Conservation (phyloP, 1,140 invertebrate genomes). For the Drosophila subobscura region DNA sequence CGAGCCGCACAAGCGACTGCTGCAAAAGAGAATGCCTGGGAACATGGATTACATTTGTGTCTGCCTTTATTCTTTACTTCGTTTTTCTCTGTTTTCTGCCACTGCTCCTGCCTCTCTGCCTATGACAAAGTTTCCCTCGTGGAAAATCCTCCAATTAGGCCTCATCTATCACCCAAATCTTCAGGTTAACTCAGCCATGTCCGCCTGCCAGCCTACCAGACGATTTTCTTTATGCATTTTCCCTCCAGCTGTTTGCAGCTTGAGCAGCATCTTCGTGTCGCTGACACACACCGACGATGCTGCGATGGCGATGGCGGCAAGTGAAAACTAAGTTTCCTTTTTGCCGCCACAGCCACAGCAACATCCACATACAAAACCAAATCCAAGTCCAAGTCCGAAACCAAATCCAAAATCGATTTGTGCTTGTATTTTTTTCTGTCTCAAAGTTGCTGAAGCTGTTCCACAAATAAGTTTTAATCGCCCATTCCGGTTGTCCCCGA, state of each 20-base stretch:
- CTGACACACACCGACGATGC: constrained; percentile 6
- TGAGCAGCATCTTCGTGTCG: constrained; percentile 35
- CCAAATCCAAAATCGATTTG: constrained; percentile 51
- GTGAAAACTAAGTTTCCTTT: constrained; percentile 68
- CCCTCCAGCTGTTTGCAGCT: constrained; percentile 19
- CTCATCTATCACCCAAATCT: constrained; percentile 28
- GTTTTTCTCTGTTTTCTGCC: no score
- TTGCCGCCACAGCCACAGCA: constrained; percentile 27
- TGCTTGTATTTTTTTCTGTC: constrained; percentile 38
- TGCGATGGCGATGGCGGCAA: constrained; percentile 24
- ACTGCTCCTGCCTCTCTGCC: no score
- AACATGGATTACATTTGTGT: no score
- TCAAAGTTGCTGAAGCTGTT: constrained; percentile 20
- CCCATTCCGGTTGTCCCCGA: constrained; percentile 56
- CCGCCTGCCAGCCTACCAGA: constrained; percentile 9
- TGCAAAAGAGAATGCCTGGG: no score
- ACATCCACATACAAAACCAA: no score
- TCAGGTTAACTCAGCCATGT: neutral
- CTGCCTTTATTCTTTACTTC: no score
- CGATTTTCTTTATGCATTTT: constrained; percentile 46
- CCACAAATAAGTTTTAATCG: constrained; percentile 54
- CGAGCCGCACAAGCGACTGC: no score
- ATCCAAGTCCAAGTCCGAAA: constrained; percentile 9
- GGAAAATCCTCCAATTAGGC: no score
- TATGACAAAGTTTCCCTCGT: no score